Evolutionary conservation across 1,140 invertebrate genomes (phyloP).

Genomic region (Habropoda laboriosa): DNA sequence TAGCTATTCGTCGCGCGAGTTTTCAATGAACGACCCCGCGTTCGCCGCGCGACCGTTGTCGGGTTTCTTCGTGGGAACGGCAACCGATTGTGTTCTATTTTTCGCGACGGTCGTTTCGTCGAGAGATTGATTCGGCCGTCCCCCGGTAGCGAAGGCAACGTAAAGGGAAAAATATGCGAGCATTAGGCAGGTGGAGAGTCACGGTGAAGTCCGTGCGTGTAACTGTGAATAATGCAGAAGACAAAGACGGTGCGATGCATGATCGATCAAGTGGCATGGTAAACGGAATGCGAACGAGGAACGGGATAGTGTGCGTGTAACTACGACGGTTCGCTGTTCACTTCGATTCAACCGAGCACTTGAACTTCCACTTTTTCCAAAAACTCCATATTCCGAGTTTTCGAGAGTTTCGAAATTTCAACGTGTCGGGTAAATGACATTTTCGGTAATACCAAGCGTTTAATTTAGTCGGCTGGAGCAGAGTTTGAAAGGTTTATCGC

Average conservation of each 20-base stretch:
- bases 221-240: conserved; percentile 29
- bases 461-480: no score
- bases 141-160: neutral
- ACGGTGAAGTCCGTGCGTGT: neutral
- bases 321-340: no score
- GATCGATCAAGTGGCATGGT: conserved; percentile 5
- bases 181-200: conserved; percentile 8
- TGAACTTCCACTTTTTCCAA: no score
- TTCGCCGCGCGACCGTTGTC: neutral
- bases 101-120: neutral
- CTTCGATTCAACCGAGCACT: no score
- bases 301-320: no score
- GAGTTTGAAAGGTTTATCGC: no score
- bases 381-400: no score
- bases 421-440: no score
- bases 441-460: no score
- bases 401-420: no score
- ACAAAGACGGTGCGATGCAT: conserved; percentile 15
- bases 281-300: conserved; percentile 25
- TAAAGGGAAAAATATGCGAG: neutral
- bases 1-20: conserved; percentile 15
- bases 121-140: no score
- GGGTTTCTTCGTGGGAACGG: conserved; percentile 1
- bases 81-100: neutral
- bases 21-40: conserved; percentile 2